These are phyloP conservation scores for Leptinotarsa peninsularis DNA, from an alignment of 2,888 invertebrate genomes.

Conservation along the genomic window DNA sequence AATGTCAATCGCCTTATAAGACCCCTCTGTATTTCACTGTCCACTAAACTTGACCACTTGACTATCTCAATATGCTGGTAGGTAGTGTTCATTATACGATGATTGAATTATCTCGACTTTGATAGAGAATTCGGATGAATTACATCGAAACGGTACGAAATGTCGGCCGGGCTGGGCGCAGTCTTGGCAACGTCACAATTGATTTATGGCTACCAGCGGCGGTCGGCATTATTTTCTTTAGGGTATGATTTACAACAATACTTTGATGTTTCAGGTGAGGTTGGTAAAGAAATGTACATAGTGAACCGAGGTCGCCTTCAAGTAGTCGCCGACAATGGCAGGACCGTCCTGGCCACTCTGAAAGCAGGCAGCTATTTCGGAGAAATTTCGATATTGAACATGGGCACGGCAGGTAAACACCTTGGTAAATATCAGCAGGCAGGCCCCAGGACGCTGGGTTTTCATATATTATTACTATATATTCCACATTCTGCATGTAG, in stretches of 20 bases:
- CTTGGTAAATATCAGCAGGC: conserved; percentile 87
- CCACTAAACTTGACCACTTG: too few species aligned
- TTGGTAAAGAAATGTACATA: conserved; percentile 99
- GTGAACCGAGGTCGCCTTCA: conserved; percentile 95
- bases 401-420: conserved; percentile 99
- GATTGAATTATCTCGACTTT: too few species aligned
- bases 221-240: too few species aligned
- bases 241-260: neutral
- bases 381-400: conserved; percentile 99
- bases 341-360: conserved; percentile 95
- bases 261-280: conserved; percentile 81
- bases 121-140: too few species aligned
- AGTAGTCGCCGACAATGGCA: conserved; percentile 95
- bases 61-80: too few species aligned
- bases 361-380: conserved; percentile 99
- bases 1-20: too few species aligned
- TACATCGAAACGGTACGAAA: too few species aligned
- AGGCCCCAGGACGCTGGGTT: conserved; percentile 50
- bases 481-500: conserved; percentile 39
- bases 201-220: too few species aligned
- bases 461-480: conserved; percentile 28
- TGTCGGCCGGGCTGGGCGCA: too few species aligned
- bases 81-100: too few species aligned
- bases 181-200: too few species aligned
- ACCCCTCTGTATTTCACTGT: too few species aligned